These are phyloP conservation scores for Rhamnusium bicolor DNA, from an alignment of 2,888 invertebrate genomes.

Conservation along the genomic window DNA sequence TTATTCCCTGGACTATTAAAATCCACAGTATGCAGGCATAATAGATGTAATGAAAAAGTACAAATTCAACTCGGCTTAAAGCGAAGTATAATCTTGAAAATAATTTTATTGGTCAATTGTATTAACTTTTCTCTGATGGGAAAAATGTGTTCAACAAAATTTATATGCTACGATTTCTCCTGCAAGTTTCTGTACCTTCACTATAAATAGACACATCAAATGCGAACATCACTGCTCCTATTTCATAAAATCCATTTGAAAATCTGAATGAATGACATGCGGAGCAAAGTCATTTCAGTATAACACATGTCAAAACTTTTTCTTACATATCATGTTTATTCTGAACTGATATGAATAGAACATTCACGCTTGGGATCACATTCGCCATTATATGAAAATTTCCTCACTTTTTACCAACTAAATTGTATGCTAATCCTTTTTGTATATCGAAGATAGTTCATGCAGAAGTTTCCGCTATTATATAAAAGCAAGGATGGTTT, in stretches of 20 bases:
- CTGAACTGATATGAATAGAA: conserved; percentile 55
- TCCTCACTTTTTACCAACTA: conserved; percentile 52
- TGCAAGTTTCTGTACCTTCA: neutral
- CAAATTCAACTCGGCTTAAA: too few species aligned
- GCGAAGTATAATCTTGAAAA: too few species aligned
- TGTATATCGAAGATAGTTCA: conserved; percentile 46
- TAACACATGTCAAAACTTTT: conserved; percentile 56
- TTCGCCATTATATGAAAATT: conserved; percentile 52
- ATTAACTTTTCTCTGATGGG: too few species aligned
- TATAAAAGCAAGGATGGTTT: neutral
- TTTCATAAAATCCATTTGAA: conserved; percentile 52
- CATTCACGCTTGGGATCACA: conserved; percentile 49
- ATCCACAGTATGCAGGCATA: too few species aligned
- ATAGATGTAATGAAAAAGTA: too few species aligned
- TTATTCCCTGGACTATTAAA: too few species aligned
- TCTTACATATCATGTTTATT: conserved; percentile 54
- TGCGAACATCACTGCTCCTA: conserved; percentile 33
- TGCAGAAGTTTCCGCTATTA: conserved; percentile 45
- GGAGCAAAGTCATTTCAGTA: conserved; percentile 46
- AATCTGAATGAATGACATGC: conserved; percentile 53
- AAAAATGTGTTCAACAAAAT: neutral
- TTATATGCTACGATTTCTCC: neutral
- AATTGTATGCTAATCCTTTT: conserved; percentile 52
- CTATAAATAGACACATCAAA: conserved; percentile 22
- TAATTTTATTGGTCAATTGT: too few species aligned